Base-by-base conservation (phyloP, 2,113 vertebrate species). In the Saccopteryx bilineata region DNA sequence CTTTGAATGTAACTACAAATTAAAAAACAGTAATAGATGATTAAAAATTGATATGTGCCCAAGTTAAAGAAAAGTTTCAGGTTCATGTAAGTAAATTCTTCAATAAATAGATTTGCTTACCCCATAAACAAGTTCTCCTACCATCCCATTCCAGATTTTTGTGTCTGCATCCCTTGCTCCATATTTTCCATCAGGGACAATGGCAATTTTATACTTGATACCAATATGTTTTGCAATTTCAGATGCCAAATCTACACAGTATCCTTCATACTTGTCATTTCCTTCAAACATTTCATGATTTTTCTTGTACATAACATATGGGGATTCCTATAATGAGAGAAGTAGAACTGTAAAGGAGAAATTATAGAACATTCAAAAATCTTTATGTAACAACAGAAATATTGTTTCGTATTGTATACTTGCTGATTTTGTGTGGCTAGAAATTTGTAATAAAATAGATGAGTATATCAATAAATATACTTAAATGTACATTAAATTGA, bases 111-210 rank as follows among this genome's bases (percentile, higher is more conserved):
- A 48, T 97, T 98, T 98, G 98, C 99, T 99, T 99, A 99, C 99
- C 99, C 99, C 99, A 95, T 99, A 99, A 86, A 99, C 99, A 97
- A 99, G 99, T 97, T 99, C 99, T 98, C 99, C 99, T 90, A 99
- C 99, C 99, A 99, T 99, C 98, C 99, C 99, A 97, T 99, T 99
- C 99, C 99, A 99, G 98, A 99, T 99, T 98, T 99, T 99, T 89
- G 99, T 99, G 97, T 99, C 99, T 96, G 99, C 99, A 98, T 99
- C 99, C 98, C 99, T 99, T 98, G 99, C 99, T 98, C 99, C 99
- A 23, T 99, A 99, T 98, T 99, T 99, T 98, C 99, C 99, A 97
- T 99, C 99, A 63, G 99, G 99, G 76, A 99, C 99, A 95, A 99
- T 99, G 97, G 99, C 99, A 98, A 99, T 99, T 99, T 99, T 99